Percentiles rank a stretch among this genome's conserved stretches.
Evolutionary conservation across 64 coral and sea anemone species (phyloP).

Genomic region (Stichodactyla helianthus): DNA sequence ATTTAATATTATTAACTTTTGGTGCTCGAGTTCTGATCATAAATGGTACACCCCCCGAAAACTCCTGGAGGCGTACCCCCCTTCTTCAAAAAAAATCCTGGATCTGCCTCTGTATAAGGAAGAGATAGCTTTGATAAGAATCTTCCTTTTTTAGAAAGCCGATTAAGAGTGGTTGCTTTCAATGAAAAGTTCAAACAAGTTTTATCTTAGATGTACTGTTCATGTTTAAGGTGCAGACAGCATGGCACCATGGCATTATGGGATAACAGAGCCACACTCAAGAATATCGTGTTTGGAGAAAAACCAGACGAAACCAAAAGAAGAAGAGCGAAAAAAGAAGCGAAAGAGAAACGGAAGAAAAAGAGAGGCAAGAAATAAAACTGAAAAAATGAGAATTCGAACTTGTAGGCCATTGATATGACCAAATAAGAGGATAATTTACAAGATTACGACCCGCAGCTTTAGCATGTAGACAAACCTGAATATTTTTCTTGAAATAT

Average conservation of each 20-base stretch:
- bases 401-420: not conserved
- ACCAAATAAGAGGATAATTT: not conserved
- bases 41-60: too few species aligned
- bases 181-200: not conserved
- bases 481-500: too few species aligned
- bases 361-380: conserved; percentile 19
- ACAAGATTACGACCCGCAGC: not conserved
- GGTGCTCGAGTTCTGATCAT: too few species aligned
- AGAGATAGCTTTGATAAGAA: too few species aligned
- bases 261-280: conserved; percentile 34
- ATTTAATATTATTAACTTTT: too few species aligned
- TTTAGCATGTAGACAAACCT: not conserved
- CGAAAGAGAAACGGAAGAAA: conserved; percentile 32
- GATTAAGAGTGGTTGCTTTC: not conserved
- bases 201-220: not conserved
- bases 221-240: conserved; percentile 19
- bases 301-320: conserved; percentile 19
- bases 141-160: too few species aligned
- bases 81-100: too few species aligned
- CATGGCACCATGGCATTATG: conserved; percentile 37
- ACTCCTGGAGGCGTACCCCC: too few species aligned
- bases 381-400: not conserved
- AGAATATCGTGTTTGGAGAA: conserved; percentile 30
- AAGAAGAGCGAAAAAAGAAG: conserved; percentile 36
- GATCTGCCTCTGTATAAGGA: too few species aligned